These are phyloP conservation scores for Neodiprion lecontei DNA, from an alignment of 1,140 invertebrate species.

Conservation along the genomic window DNA sequence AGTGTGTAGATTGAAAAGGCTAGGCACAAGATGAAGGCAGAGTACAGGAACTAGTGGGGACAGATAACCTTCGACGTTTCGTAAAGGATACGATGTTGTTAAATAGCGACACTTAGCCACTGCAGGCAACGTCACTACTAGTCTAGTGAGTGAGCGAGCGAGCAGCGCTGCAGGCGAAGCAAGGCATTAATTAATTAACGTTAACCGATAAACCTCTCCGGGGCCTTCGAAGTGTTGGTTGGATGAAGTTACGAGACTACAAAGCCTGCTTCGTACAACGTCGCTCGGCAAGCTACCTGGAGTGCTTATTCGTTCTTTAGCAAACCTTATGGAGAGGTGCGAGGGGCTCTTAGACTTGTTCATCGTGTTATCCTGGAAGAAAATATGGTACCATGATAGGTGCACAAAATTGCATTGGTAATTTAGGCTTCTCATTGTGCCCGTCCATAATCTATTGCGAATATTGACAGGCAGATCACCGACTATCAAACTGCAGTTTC, in stretches of 20 bases:
- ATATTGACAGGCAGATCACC: no score
- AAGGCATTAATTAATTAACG: neutral
- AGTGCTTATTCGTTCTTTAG: neutral
- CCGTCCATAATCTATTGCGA: no score
- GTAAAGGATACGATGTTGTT: neutral
- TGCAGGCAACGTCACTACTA: neutral
- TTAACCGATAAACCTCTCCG: slow-evolving; percentile 4
- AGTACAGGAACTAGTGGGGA: neutral
- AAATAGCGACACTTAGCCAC: neutral
- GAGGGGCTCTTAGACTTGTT: neutral
- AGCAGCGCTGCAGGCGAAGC: neutral
- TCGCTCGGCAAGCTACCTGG: neutral
- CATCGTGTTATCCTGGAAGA: neutral
- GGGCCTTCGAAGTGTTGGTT: neutral
- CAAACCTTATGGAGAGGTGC: neutral
- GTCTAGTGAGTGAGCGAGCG: neutral
- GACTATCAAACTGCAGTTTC: no score
- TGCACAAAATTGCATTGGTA: no score
- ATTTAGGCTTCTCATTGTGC: no score
- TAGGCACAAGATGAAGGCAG: neutral
- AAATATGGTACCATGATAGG: neutral
- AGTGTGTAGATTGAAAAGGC: neutral
- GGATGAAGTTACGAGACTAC: neutral
- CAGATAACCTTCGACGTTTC: neutral
- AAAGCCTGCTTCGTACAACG: neutral